Conservation (phyloP, 2,113 vertebrate species). For the Colossoma macropomum region DNA sequence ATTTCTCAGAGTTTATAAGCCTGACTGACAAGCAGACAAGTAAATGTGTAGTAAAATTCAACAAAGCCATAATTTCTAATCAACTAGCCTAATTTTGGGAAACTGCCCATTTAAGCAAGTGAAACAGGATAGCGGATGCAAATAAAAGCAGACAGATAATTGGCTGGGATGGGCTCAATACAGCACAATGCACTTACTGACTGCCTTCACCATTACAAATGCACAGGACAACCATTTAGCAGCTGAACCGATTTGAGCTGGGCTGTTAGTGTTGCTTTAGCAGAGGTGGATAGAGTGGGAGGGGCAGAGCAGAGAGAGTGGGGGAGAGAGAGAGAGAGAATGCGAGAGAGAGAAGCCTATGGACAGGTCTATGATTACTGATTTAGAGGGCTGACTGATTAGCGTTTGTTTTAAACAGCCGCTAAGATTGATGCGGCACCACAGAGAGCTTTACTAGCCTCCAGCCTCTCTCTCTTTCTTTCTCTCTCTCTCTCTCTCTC, state of each 20-base stretch:
- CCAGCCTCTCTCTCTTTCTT: neutral
- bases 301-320: constrained; percentile 30
- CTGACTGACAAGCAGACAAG: neutral
- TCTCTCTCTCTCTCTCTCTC: neutral
- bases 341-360: constrained; percentile 20
- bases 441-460: constrained; percentile 46
- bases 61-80: neutral
- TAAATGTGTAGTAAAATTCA: neutral
- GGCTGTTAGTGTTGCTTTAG: constrained; percentile 53
- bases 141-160: constrained; percentile 27
- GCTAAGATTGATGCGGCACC: constrained; percentile 57
- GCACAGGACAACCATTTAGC: constrained; percentile 37
- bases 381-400: constrained; percentile 64
- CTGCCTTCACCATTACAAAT: constrained; percentile 20
- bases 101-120: neutral
- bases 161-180: constrained; percentile 12
- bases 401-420: constrained; percentile 67
- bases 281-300: constrained; percentile 10
- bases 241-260: constrained; percentile 35
- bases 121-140: neutral
- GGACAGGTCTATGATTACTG: constrained; percentile 38
- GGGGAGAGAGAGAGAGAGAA: constrained; percentile 22
- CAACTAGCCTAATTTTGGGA: neutral
- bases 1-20: neutral
- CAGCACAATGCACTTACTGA: constrained; percentile 19